These are phyloP conservation scores for Eurytoma californica DNA, from an alignment of 2,888 invertebrate species.

Conservation along the genomic window DNA sequence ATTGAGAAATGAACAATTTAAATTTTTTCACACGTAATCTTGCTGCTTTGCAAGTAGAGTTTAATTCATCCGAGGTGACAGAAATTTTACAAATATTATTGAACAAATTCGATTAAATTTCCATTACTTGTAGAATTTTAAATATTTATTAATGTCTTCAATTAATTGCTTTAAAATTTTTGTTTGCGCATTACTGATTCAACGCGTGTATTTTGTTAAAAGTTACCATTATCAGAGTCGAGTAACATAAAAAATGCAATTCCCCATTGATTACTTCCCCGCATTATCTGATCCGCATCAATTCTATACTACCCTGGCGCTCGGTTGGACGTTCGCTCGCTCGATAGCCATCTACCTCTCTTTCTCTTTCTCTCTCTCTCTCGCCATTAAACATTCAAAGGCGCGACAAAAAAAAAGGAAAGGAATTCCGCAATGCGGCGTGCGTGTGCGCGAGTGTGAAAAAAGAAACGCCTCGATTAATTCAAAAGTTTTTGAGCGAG, in stretches of 20 bases:
- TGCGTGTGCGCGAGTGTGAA: constrained; percentile 58
- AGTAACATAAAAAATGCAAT: constrained; percentile 18
- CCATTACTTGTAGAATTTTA: too few species aligned
- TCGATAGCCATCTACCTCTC: constrained; percentile 11
- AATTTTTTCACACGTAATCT: too few species aligned
- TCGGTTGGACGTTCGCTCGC: constrained; percentile 17
- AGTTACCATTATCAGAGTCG: not conserved
- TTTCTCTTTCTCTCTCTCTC: not conserved
- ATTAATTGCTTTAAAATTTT: too few species aligned
- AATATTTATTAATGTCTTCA: too few species aligned
- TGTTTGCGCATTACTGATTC: too few species aligned
- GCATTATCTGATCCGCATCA: constrained; percentile 43
- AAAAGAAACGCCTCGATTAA: constrained; percentile 71
- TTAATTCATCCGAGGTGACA: too few species aligned
- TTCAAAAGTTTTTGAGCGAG: constrained; percentile 71
- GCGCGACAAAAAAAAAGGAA: constrained; percentile 57
- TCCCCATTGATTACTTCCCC: constrained; percentile 30
- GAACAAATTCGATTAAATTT: too few species aligned
- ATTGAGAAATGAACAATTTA: too few species aligned
- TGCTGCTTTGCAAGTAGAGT: too few species aligned
- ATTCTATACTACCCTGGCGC: constrained; percentile 34
- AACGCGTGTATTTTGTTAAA: too few species aligned
- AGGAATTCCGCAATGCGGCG: constrained; percentile 69
- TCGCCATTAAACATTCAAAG: constrained; percentile 70
- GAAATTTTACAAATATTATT: too few species aligned